Evolutionary conservation across 2,888 invertebrate genomes (phyloP).

Genomic region (Phengaris alcon): DNA sequence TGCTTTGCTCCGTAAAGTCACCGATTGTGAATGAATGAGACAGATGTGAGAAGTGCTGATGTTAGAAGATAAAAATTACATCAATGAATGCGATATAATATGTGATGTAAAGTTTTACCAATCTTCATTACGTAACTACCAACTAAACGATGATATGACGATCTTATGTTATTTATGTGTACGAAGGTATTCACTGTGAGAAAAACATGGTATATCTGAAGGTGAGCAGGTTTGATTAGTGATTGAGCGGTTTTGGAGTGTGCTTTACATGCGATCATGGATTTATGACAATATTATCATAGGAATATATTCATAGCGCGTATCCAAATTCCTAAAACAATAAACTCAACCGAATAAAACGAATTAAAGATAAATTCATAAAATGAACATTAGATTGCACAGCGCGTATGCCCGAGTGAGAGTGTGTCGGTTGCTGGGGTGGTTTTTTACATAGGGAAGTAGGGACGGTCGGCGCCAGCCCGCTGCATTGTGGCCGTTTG

Average conservation of each 20-base stretch:
- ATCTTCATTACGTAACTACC: background rate
- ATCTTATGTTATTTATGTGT: background rate
- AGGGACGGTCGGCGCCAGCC: too few species aligned
- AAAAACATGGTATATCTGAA: slow-evolving; percentile 1
- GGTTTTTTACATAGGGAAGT: too few species aligned
- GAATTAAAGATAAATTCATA: too few species aligned
- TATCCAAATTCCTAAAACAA: too few species aligned
- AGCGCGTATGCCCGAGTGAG: too few species aligned
- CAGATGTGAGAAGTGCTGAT: background rate
- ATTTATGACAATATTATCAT: background rate
- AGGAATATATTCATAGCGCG: background rate
- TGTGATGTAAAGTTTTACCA: background rate
- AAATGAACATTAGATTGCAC: too few species aligned
- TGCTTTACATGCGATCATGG: background rate
- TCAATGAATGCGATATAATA: background rate
- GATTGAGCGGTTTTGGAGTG: slow-evolving; percentile 3
- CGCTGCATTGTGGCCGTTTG: too few species aligned
- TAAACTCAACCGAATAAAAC: too few species aligned
- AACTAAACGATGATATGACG: background rate
- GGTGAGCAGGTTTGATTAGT: background rate
- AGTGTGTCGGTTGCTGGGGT: too few species aligned
- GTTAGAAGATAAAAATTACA: slow-evolving; percentile 10
- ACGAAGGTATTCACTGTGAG: background rate
- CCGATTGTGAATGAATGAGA: too few species aligned
- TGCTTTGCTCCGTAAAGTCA: too few species aligned